phyloP scores from a whole-genome alignment of 2,797 vertebrate species.

The Scolopax rusticola region DNA sequence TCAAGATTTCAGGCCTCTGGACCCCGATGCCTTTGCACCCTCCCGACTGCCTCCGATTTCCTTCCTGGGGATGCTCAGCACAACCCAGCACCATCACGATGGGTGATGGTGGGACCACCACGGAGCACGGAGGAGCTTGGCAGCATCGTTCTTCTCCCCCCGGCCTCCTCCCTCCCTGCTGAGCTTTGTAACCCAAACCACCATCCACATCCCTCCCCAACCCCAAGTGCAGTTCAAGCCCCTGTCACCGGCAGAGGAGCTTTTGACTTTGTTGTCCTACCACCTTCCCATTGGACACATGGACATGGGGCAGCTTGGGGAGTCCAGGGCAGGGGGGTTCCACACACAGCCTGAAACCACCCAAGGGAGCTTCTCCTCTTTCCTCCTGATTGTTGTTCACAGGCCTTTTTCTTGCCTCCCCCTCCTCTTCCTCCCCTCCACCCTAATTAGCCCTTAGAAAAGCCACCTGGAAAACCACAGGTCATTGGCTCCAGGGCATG shows the following conservation, averaged over 20 bases:
- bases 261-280: not conserved
- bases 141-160: not conserved
- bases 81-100: rapidly evolving
- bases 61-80: rapidly evolving
- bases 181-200: not conserved
- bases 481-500: rapidly evolving
- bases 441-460: not conserved
- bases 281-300: not conserved
- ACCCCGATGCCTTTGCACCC: rapidly evolving
- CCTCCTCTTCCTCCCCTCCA: not conserved
- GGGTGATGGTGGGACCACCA: rapidly evolving
- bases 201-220: not conserved
- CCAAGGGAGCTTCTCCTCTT: not conserved
- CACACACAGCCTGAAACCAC: not conserved
- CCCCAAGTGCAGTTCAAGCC: not conserved
- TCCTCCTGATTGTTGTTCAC: not conserved
- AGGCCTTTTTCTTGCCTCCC: not conserved
- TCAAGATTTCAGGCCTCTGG: not conserved
- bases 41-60: not conserved
- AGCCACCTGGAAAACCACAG: rapidly evolving
- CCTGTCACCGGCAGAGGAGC: rapidly evolving
- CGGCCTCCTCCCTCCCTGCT: rapidly evolving
- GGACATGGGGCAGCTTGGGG: not conserved
- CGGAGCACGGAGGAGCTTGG: rapidly evolving
- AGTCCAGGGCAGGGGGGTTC: not conserved